Conservation (phyloP, 30 jellyfish, hydroid and myxozoan species). For the Turritopsis dohrnii region DNA sequence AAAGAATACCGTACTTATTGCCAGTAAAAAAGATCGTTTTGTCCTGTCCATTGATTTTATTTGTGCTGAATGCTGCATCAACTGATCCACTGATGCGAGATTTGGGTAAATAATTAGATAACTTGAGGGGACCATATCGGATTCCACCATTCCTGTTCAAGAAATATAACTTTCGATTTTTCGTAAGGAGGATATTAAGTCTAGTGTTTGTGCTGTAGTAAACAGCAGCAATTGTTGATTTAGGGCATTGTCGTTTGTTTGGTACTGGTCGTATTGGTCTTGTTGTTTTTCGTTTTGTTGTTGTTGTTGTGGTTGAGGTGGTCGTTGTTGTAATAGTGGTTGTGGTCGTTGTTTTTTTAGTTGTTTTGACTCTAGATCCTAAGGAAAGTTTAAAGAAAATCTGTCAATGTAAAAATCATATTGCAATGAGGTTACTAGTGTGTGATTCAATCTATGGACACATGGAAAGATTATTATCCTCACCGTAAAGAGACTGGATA, state of each 20-base stretch:
- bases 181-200: neutral
- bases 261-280: constrained; percentile 11
- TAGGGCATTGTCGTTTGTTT: constrained; percentile 18
- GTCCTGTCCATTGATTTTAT: neutral
- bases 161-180: constrained; percentile 29
- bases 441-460: neutral
- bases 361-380: too few relatives aligned
- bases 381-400: neutral
- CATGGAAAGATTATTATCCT: neutral
- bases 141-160: constrained; percentile 45
- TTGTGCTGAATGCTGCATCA: neutral
- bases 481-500: constrained; percentile 56
- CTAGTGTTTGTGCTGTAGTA: constrained; percentile 19
- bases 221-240: constrained; percentile 15
- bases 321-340: constrained; percentile 22
- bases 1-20: neutral
- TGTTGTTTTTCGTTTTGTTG: constrained; percentile 15
- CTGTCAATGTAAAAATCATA: neutral
- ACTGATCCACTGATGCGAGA: neutral
- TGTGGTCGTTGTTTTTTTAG: neutral
- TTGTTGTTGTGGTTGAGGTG: constrained; percentile 23
- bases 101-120: constrained; percentile 32
- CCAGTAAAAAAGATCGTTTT: neutral
- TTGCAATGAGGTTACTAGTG: too few relatives aligned
- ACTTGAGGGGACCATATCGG: constrained; percentile 53